Evolutionary conservation across 2,888 invertebrate species (phyloP), one percentile per base, ranked within the genome.

Genomic region (Hymenopus coronatus): DNA sequence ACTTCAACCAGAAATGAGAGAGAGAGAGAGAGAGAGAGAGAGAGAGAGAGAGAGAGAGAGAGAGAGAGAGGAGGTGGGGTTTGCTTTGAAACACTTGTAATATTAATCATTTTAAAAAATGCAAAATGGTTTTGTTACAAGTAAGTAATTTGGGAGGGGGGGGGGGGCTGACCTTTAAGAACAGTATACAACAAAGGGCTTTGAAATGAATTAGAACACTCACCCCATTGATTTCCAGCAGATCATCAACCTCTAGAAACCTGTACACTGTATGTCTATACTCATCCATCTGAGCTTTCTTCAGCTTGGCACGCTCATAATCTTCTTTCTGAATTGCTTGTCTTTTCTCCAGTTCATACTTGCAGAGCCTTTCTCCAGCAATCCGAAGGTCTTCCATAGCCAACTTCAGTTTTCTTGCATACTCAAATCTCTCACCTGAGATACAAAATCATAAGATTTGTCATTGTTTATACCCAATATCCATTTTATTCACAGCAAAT

Each of bases 301-400:
- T 98, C 88, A 97, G 94, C 90, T 97, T 96, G 0, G 99, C 99
- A 90, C 97, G 96, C 92, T 98, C 98, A 92, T 98, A 99, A 93
- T 99, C 98, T 92, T 99, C 99, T 89, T 97, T 94, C 83, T 97
- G 97, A 3, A 98, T 98, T 0, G 99, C 98, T 89, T 98, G 98
- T 40, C 97, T 95, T 92, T 99, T 99, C 91, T 98, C 97, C 88
- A 98, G 94, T 90, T 98, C 96, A 94, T 98, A 97, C 91, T 98
- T 97, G 0, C 98, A 98, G 82, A 99, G 94, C 88, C 97, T 96
- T 92, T 98, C 98, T 0, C 99, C 99, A 0, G 97, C 97, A 90
- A 96, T 96, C 15, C 97, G 95, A 30, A 99, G 93, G 88, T 97
- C 97, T 88, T 96, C 95, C 93, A 98, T 97, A 0, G 98, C 97